Base-by-base conservation (phyloP, 2,113 vertebrate species). In the Pteropus alecto region DNA sequence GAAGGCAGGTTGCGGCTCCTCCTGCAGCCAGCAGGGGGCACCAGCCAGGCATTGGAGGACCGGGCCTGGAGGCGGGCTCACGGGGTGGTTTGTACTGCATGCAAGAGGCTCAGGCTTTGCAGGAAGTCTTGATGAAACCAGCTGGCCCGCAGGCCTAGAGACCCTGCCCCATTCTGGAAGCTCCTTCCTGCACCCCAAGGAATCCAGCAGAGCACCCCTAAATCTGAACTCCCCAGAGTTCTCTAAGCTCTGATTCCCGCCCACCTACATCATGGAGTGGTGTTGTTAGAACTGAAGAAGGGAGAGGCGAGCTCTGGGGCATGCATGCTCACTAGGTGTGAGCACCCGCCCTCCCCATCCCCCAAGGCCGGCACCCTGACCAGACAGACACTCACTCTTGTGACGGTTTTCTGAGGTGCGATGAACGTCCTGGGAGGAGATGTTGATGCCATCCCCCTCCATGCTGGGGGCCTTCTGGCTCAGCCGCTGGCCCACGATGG, bases 401-500 rank as follows among this genome's bases (percentile, higher is more conserved):
- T 92, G 65, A 1, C 96, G 88, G 5, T 93, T 54, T 11, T 76
- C 95, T 8, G 97, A 89, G 22, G 94, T 85, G 26, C 58, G 33
- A 0, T 0, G 58, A 12, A 87, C 35, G 13, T 99, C 98, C 90
- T 98, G 98, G 85, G 99, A 98, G 0, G 97, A 95, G 10, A 98
- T 97, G 77, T 96, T 98, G 38, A 56, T 65, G 3, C 98, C 56
- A 0, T 98, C 97, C 14, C 86, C 94, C 65, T 98, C 97, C 77
- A 83, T 90, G 76, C 94, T 96, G 33, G 93, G 91, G 8, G 98
- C 98, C 97, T 98, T 98, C 96, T 98, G 98, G 82, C 95, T 99
- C 91, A 99, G 98, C 54, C 94, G 98, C 84, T 99, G 99, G 48
- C 98, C 98, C 95, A 98, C 98, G 0, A 70, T 81, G 33, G 98